Evolutionary conservation across 2,888 invertebrate genomes (phyloP), one percentile per base, ranked within the genome.

Genomic region (Eupithecia exiguata): DNA sequence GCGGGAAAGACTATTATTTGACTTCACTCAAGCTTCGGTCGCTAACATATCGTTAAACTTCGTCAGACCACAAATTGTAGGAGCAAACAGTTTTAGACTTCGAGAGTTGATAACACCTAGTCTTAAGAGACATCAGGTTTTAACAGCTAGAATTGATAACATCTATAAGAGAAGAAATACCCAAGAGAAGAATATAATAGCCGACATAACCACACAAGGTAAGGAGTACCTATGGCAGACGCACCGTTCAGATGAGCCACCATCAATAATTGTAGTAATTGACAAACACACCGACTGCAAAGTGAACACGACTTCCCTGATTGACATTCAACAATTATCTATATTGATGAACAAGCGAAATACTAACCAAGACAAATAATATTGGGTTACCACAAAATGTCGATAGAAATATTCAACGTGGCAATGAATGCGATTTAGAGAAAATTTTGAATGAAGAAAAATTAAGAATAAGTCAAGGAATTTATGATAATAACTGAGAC

Each of bases 221-320:
- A 65, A 65, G 58, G 76, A 80, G 81, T 82, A n/a, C n/a, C n/a
- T n/a, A 85, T 84, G 89, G 83, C 87, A 83, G 78, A 79, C 85
- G 83, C 71, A 80, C 83, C 74, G 76, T 78, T 53, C 63, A 78
- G 46, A 74, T 77, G 77, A 79, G 78, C 74, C 74, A 78, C 77
- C 81, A 83, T 85, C 81, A 87, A 86, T 89, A 90, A 89, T 87
- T 88, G 89, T 89, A 93, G 91, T 94, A 94, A 94, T 94, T 94
- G 93, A 94, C 93, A 91, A 92, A 90, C 88, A 89, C 86, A 84
- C 85, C 87, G 83, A 84, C 86, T 83, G 85, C 84, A 83, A 83
- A 81, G 83, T 77, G 71, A 77, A 78, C 73, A 61, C 68, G 73
- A 53, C 72, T 73, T 70, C 66, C 70, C 74, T n/a, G 46, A 62